Conservation (phyloP, 2,797 vertebrate genomes). For the Knipowitschia caucasica region DNA sequence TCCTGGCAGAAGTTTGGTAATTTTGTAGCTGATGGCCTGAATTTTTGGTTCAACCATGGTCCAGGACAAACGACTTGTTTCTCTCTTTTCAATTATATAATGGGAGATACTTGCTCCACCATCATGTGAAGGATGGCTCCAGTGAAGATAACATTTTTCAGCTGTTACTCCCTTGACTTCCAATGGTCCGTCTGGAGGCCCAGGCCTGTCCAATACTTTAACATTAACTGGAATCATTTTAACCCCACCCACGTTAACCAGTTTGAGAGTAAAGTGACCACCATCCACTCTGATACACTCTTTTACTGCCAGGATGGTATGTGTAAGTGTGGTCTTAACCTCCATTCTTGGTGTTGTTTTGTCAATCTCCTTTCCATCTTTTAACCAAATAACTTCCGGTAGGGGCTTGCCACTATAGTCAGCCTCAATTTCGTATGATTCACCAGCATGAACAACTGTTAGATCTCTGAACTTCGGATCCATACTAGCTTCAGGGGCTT, state of each 20-base stretch:
- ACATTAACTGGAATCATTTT: slow-evolving; percentile 91
- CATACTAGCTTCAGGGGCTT: slow-evolving; percentile 85
- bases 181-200: slow-evolving; percentile 91
- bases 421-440: slow-evolving; percentile 91
- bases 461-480: slow-evolving; percentile 89
- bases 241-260: slow-evolving; percentile 89
- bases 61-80: slow-evolving; percentile 94
- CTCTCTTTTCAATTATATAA: slow-evolving; percentile 94
- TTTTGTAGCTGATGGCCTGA: slow-evolving; percentile 91
- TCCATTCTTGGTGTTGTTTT: slow-evolving; percentile 81
- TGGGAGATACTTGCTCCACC: slow-evolving; percentile 95
- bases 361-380: slow-evolving; percentile 87
- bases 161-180: slow-evolving; percentile 89
- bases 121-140: slow-evolving; percentile 94
- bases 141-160: slow-evolving; percentile 89
- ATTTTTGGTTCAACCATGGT: slow-evolving; percentile 90
- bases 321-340: slow-evolving; percentile 89
- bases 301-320: slow-evolving; percentile 81
- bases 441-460: slow-evolving; percentile 83
- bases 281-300: slow-evolving; percentile 89
- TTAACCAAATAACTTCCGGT: slow-evolving; percentile 89
- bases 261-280: slow-evolving; percentile 89
- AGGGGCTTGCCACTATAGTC: slow-evolving; percentile 92
- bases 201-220: slow-evolving; percentile 92
- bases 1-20: slow-evolving; percentile 92